phyloP scores from a whole-genome alignment of 2,113 vertebrate genomes.

The Fukomys damarensis region DNA sequence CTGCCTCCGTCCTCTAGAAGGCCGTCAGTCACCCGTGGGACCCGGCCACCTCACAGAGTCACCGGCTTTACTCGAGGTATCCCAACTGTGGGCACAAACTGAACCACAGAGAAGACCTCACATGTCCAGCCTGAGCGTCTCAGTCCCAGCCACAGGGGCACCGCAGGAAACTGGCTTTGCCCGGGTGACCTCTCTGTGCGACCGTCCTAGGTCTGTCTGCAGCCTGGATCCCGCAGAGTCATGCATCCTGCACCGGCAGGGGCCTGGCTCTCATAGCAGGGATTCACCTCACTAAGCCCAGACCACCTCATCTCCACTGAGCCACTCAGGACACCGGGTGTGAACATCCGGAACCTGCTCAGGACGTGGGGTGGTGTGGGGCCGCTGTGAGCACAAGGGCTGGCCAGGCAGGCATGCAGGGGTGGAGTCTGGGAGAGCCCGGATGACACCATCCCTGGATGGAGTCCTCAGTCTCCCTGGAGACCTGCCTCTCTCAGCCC shows the following conservation, averaged over 20 bases:
- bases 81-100: neutral
- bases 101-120: neutral
- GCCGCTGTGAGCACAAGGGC: neutral
- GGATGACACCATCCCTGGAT: neutral
- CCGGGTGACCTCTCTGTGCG: rapidly evolving
- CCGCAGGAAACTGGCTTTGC: too few species aligned
- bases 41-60: too few species aligned
- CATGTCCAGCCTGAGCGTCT: neutral
- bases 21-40: too few species aligned
- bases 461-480: neutral
- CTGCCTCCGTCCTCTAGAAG: neutral
- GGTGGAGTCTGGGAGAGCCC: neutral
- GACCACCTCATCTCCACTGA: neutral
- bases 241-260: neutral
- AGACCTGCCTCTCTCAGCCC: neutral
- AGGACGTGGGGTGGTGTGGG: neutral
- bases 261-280: neutral
- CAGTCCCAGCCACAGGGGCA: neutral
- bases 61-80: neutral
- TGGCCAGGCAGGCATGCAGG: neutral
- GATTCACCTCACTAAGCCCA: neutral
- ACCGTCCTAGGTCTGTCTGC: too few species aligned
- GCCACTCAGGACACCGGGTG: neutral
- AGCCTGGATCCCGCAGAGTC: neutral
- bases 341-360: neutral